A percentile compares a stretch with the other conserved stretches of the same genome.
These are phyloP conservation scores for Dermatophagoides farinae DNA, from an alignment of 1,140 invertebrate genomes.

Conservation along the genomic window DNA sequence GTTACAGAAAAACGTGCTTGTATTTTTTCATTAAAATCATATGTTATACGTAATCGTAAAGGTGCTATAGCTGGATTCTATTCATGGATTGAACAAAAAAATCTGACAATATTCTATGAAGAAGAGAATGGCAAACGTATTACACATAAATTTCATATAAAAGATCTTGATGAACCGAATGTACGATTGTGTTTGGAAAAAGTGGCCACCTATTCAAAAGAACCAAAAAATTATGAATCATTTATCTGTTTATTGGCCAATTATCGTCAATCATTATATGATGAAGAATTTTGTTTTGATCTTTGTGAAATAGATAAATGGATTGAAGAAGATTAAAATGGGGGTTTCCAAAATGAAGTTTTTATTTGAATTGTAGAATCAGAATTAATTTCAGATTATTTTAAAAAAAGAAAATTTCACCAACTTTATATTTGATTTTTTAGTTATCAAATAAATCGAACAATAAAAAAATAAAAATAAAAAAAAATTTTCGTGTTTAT, in stretches of 20 bases:
- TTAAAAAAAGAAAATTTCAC: too few relatives aligned
- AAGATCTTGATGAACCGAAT: neutral
- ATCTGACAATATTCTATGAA: constrained; percentile 56
- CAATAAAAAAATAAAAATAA: too few relatives aligned
- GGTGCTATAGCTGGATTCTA: constrained; percentile 61
- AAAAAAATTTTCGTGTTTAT: too few relatives aligned
- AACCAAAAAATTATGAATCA: neutral
- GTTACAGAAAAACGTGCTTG: constrained; percentile 69
- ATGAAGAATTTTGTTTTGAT: constrained; percentile 10
- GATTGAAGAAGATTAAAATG: constrained; percentile 14
- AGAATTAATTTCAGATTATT: too few relatives aligned
- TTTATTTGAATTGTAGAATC: too few relatives aligned
- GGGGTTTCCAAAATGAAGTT: too few relatives aligned
- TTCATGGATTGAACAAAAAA: constrained; percentile 36
- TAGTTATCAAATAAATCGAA: too few relatives aligned
- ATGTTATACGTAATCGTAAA: constrained; percentile 53
- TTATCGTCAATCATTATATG: constrained; percentile 2
- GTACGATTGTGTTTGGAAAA: neutral
- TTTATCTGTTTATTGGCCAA: neutral
- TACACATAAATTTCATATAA: constrained; percentile 15
- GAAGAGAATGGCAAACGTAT: constrained; percentile 25
- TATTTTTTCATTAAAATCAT: constrained; percentile 62
- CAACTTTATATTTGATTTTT: too few relatives aligned
- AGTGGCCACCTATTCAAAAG: neutral
- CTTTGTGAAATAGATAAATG: constrained; percentile 10